phyloP scores from a whole-genome alignment of 2,888 invertebrate genomes.

The Bimastos eiseni region DNA sequence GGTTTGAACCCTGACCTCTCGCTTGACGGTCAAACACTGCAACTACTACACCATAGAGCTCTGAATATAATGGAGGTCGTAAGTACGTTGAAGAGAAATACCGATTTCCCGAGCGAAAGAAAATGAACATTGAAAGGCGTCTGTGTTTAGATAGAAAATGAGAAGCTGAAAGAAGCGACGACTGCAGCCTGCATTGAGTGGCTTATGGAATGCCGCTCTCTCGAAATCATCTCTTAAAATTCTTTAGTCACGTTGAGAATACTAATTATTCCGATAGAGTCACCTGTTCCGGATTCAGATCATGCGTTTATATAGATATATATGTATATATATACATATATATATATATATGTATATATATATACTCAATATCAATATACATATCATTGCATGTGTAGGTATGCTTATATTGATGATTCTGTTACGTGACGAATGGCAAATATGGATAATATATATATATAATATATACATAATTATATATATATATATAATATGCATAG shows the following conservation, averaged over 20 bases:
- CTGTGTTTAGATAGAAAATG: not conserved
- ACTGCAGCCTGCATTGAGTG: not conserved
- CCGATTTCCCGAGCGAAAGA: not conserved
- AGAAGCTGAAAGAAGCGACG: not conserved
- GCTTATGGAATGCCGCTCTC: not conserved
- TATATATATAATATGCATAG: no score
- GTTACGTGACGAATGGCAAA: no score
- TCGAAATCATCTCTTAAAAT: not conserved
- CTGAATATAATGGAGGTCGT: not conserved
- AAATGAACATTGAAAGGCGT: not conserved
- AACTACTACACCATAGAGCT: no score
- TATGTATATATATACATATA: not conserved
- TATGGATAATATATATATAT: no score
- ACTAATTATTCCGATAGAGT: not conserved
- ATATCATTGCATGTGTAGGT: no score
- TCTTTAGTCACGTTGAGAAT: not conserved
- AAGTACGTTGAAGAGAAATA: not conserved
- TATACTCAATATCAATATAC: no score
- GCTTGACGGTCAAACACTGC: no score
- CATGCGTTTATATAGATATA: not conserved
- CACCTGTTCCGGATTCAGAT: slow-evolving; percentile 2
- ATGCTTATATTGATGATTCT: no score
- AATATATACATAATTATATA: no score
- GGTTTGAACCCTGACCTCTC: no score
- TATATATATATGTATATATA: no score